Conservation (phyloP, 2,113 vertebrate genomes). For the Donacobius atricapilla region DNA sequence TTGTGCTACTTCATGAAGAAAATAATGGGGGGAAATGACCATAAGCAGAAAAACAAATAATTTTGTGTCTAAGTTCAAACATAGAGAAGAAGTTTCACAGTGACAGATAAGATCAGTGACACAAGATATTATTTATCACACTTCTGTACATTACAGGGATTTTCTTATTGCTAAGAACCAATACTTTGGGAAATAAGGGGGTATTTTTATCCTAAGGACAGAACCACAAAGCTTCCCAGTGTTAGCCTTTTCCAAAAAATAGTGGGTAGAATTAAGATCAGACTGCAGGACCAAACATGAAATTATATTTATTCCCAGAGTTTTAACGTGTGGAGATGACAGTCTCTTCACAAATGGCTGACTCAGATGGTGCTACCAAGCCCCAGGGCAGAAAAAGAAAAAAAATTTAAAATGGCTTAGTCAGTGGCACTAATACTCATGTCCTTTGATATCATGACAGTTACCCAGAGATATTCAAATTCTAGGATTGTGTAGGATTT, state of each 20-base stretch:
- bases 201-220: background rate
- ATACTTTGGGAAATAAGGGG: background rate
- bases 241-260: background rate
- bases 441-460: background rate
- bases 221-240: background rate
- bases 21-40: background rate
- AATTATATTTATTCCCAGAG: background rate
- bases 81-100: background rate
- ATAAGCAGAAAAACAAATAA: background rate
- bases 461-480: background rate
- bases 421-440: background rate
- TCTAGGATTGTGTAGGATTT: background rate
- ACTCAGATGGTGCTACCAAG: background rate
- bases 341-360: background rate
- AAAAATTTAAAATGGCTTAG: background rate
- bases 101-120: background rate
- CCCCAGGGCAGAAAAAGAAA: background rate
- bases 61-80: background rate
- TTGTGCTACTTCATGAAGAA: background rate
- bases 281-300: background rate
- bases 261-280: background rate
- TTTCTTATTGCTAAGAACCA: background rate
- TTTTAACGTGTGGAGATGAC: background rate
- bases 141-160: background rate
- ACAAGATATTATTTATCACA: background rate